Percentiles rank a stretch among this genome's conserved stretches.
phyloP scores from a whole-genome alignment of 2,797 vertebrate genomes.

The Dallia pectoralis region DNA sequence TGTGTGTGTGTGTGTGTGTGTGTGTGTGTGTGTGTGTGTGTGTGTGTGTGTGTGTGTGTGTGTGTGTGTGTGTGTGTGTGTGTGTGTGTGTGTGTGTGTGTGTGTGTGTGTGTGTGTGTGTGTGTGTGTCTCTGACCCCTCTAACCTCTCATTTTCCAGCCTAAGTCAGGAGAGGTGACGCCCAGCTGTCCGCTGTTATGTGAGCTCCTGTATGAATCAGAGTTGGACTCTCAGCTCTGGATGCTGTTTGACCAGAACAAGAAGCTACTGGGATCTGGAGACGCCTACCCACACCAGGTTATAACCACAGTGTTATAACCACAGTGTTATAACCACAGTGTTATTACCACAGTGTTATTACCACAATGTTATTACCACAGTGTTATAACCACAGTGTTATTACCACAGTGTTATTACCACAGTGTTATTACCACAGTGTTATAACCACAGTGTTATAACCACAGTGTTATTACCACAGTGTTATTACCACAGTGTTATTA shows the following conservation, averaged over 20 bases:
- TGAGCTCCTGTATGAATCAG: conserved; percentile 95
- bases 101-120: neutral
- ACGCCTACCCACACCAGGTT: conserved; percentile 98
- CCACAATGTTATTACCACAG: neutral
- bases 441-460: neutral
- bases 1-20: no score
- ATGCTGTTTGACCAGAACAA: conserved; percentile 99
- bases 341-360: neutral
- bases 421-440: neutral
- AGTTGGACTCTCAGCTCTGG: conserved; percentile 98
- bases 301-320: neutral
- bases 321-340: neutral
- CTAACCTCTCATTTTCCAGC: conserved; percentile 65
- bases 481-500: no score
- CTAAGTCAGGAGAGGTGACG: conserved; percentile 95
- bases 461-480: neutral
- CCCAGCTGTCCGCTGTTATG: conserved; percentile 95
- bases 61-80: no score
- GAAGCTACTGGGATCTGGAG: conserved; percentile 92
- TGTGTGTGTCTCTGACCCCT: neutral
- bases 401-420: neutral
- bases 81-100: no score
- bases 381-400: neutral
- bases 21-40: no score
- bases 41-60: no score